Evolutionary conservation across 1,140 invertebrate species (phyloP), one percentile per base, ranked within the genome.

Genomic region (Bombus sylvicola): DNA sequence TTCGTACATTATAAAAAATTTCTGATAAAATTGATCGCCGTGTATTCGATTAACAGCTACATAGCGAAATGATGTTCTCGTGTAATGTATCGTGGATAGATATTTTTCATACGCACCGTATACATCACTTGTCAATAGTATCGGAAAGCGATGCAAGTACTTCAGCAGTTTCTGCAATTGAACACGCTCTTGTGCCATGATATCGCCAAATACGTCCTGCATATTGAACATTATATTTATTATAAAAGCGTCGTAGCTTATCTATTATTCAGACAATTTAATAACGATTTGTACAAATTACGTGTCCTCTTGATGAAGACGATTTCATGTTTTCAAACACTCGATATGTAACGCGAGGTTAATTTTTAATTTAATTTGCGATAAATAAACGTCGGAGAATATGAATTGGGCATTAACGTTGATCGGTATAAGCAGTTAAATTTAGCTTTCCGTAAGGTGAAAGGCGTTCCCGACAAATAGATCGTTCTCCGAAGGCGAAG

Each of bases 61-160:
- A 72, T 41, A 68, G 73, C 77, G 77, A 73, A 71, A 79, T 73
- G 88, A 83, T 74, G 39, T 82, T 75, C 64, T 43, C 47, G 53
- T 41, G 47, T 15, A 37, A 22, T 39, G n/a, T 75, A 39, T 59
- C 77, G 31, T 18, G n/a, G 75, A 62, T 69, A 53, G 68, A 80
- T 85, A 81, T 83, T 89, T 89, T 87, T 89, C 81, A 79, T 87
- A 81, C 28, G 81, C 68, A 39, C 47, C 43, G 75, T 76, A 64
- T 47, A 75, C 68, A 57, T 90, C 80, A 82, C 39, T 81, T 76
- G 88, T 87, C 83, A 74, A 83, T 77, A 81, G 66, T 90, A 90
- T 90, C 74, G 88, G 82, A 90, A 90, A 90, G 86, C 86, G 82
- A 88, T 90, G 85, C 77, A 77, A 83, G 84, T 81, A 62, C 84